Evolutionary conservation across 2,888 invertebrate genomes (phyloP).

Genomic region (Napeogenes inachia): DNA sequence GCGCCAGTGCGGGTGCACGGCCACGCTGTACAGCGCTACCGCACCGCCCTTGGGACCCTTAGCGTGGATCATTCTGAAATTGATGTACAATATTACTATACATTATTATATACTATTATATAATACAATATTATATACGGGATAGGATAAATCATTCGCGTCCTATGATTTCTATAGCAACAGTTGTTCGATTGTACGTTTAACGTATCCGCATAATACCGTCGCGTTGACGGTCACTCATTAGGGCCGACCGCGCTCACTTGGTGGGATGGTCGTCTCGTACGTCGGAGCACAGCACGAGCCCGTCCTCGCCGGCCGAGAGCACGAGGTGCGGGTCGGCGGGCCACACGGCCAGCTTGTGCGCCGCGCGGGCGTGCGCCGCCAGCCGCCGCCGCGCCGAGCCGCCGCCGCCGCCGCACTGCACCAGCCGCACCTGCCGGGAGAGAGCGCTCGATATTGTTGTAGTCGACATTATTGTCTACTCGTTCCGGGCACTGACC

Average conservation of each 20-base stretch:
- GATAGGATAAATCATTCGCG: too few species aligned
- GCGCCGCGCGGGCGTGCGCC: constrained; percentile 86
- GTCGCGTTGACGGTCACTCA: too few species aligned
- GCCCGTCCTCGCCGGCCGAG: constrained; percentile 93
- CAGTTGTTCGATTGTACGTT: too few species aligned
- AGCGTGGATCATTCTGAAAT: constrained; percentile 75
- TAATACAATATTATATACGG: too few species aligned
- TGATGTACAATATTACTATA: too few species aligned
- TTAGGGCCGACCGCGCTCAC: constrained; percentile 33
- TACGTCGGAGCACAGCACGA: constrained; percentile 88
- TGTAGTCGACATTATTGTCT: too few species aligned
- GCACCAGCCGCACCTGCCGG: constrained; percentile 76
- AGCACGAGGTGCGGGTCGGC: constrained; percentile 87
- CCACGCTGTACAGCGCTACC: constrained; percentile 91
- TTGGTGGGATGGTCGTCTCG: constrained; percentile 80
- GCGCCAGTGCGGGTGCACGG: constrained; percentile 87
- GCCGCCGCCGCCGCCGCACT: constrained; percentile 77
- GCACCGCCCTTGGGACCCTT: constrained; percentile 74
- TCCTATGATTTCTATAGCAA: too few species aligned
- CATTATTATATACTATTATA: too few species aligned
- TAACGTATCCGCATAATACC: too few species aligned
- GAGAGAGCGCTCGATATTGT: too few species aligned
- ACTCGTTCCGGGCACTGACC: constrained; percentile 56
- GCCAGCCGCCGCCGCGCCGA: constrained; percentile 80
- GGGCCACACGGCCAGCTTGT: constrained; percentile 88